phyloP scores from a whole-genome alignment of 2,888 invertebrate genomes.

The Trisateles emortualis region DNA sequence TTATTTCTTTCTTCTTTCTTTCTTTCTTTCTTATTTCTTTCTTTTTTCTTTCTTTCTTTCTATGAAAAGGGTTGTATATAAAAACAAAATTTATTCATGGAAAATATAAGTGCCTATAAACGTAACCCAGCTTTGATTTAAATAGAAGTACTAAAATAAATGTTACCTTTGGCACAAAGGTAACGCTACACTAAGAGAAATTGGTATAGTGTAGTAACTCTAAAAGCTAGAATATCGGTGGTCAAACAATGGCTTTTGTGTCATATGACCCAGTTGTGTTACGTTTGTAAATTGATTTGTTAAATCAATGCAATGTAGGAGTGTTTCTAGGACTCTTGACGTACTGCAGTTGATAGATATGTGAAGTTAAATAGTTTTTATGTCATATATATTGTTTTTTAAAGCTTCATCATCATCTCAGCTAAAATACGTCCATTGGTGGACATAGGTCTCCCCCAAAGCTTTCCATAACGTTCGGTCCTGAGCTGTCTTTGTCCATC shows the following conservation, averaged over 20 bases:
- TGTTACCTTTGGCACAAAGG: background rate
- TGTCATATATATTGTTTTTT: too few species aligned
- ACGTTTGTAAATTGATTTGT: constrained; percentile 2
- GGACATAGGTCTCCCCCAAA: too few species aligned
- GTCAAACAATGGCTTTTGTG: constrained; percentile 3
- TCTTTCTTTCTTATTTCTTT: too few species aligned
- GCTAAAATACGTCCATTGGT: too few species aligned
- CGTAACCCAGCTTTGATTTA: too few species aligned
- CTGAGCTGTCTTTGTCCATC: too few species aligned
- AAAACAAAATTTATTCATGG: too few species aligned
- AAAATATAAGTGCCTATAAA: too few species aligned
- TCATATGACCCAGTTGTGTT: background rate
- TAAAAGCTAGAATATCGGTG: background rate
- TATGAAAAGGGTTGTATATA: too few species aligned
- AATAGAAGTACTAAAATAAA: background rate
- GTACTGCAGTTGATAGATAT: background rate
- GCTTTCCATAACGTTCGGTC: too few species aligned
- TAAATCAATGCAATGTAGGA: background rate
- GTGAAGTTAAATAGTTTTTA: background rate
- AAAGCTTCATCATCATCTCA: background rate
- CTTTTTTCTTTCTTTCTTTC: too few species aligned
- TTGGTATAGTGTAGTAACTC: background rate
- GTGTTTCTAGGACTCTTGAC: background rate
- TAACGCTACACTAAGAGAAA: background rate
- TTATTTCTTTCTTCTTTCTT: too few species aligned